These are phyloP conservation scores for Porites lutea DNA, from an alignment of 64 coral and sea anemone genomes.

Conservation along the genomic window DNA sequence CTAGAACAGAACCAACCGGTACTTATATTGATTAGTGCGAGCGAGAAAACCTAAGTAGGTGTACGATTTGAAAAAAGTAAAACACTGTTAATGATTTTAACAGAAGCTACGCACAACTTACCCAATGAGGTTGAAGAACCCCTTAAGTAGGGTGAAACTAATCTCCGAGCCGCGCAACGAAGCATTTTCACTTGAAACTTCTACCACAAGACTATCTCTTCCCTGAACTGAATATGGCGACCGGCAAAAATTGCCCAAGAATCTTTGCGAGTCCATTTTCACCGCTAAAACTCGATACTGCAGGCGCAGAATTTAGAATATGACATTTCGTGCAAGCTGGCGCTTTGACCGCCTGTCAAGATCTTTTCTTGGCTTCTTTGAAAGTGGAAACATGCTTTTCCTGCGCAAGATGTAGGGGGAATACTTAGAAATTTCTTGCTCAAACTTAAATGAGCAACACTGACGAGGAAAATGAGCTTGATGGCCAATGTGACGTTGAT, in stretches of 20 bases:
- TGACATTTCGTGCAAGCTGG: neutral
- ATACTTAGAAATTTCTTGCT: neutral
- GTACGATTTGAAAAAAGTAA: neutral
- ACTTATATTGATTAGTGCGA: too few relatives aligned
- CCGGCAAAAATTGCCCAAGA: constrained; percentile 5
- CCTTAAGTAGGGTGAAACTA: constrained; percentile 58
- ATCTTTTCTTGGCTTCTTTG: neutral
- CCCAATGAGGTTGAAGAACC: constrained; percentile 56
- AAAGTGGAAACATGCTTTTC: neutral
- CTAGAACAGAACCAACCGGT: too few relatives aligned
- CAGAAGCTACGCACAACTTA: neutral
- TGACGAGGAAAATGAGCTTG: constrained; percentile 30
- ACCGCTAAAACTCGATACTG: constrained; percentile 16
- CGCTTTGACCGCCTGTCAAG: neutral
- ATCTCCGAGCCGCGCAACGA: constrained; percentile 55
- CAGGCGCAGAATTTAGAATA: constrained; percentile 21
- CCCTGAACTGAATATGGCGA: constrained; percentile 58
- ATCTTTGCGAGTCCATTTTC: constrained; percentile 8
- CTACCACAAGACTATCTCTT: neutral
- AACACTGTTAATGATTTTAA: neutral
- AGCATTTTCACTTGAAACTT: constrained; percentile 47
- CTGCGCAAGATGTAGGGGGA: neutral
- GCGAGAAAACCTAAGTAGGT: too few relatives aligned
- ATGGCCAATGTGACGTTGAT: constrained; percentile 20
- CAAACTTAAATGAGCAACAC: constrained; percentile 68